Evolutionary conservation across 2,888 invertebrate species (phyloP).

Genomic region (Mycogona germanica): DNA sequence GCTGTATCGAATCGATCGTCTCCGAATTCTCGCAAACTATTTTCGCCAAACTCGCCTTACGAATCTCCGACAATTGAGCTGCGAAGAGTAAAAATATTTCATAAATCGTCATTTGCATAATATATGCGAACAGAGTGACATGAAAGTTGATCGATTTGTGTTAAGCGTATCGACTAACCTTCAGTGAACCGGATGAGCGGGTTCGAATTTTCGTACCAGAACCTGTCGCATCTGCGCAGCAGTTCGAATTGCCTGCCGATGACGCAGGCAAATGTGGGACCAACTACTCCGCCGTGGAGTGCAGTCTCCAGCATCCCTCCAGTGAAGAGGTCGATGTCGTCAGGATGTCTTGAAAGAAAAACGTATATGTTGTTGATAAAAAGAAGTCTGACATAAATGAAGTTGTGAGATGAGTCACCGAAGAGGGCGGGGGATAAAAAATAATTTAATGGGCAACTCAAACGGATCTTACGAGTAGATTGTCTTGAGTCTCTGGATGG

Average conservation of each 20-base stretch:
- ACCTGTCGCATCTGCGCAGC: conserved; percentile 82
- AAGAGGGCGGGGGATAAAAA: not conserved
- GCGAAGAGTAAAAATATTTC: not conserved
- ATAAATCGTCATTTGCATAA: not conserved
- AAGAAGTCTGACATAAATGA: not conserved
- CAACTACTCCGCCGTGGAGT: conserved; percentile 77
- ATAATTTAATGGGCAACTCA: not conserved
- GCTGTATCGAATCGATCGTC: conserved; percentile 67
- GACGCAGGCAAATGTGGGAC: conserved; percentile 87
- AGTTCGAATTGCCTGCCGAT: conserved; percentile 89
- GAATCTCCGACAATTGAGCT: conserved; percentile 63
- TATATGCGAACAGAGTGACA: not conserved
- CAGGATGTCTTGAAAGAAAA: conserved; percentile 59
- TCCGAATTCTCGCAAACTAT: conserved; percentile 84
- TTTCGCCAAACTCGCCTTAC: conserved; percentile 72
- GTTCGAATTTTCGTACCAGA: conserved; percentile 88
- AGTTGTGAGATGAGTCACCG: not conserved
- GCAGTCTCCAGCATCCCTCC: conserved; percentile 75
- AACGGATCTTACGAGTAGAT: conserved; percentile 15
- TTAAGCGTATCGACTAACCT: conserved; percentile 29
- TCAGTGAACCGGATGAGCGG: conserved; percentile 66
- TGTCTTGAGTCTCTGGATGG: conserved; percentile 32
- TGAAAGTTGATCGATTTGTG: not conserved
- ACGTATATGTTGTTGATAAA: not conserved
- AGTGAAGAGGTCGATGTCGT: conserved; percentile 93